Base-by-base conservation (phyloP, 1,140 invertebrate genomes). In the Drosophila hydei region DNA sequence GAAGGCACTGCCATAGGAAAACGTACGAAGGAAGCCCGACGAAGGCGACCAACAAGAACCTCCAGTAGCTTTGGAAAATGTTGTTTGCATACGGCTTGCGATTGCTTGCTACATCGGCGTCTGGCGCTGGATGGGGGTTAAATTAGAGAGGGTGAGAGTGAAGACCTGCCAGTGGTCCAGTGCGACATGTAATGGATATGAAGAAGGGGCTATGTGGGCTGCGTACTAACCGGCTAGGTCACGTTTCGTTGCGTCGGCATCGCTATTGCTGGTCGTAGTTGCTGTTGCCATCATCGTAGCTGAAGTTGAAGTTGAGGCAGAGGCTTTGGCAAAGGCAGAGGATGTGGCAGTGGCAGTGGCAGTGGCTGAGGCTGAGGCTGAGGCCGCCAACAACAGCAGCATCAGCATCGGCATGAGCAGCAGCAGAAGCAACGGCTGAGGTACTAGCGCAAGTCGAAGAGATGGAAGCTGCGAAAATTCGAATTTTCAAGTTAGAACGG, bases 81-180 rank as follows among this genome's bases (percentile, higher is more conserved):
- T 90, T 89, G 89, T 90, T 90, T 90, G 89, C 89, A 90, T 90
- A 90, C 80, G 84, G 85, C 89, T 89, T 90, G 88, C 88, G 89
- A 90, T 77, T 85, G 80, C 80, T 85, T 79, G 79, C 80, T 85
- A 84, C 79, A 85, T 75, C 79, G 79, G 50, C 77, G 62, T 72
- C 81, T 47, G 75, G 62, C 54, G 61, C 77, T 75, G 77, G 25
- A 43, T 33, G 63, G 54, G 14, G 51, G 60, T 27, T 38, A 51
- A 54, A 62, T 38, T 18, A 27, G 52, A 16, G 25, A 33, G 47
- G 7, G 47, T 50, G 42, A 48, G 59, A 55, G 43, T 58, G 61
- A 40, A 58, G 23, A 67, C 63, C 73, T 65, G 64, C 72, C 79
- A 75, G 50, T 87, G 59, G 76, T 71, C 73, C 81, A 87, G 77